Evolutionary conservation across 2,888 invertebrate species (phyloP), one percentile per base, ranked within the genome.

Genomic region (Dioctria linearis): DNA sequence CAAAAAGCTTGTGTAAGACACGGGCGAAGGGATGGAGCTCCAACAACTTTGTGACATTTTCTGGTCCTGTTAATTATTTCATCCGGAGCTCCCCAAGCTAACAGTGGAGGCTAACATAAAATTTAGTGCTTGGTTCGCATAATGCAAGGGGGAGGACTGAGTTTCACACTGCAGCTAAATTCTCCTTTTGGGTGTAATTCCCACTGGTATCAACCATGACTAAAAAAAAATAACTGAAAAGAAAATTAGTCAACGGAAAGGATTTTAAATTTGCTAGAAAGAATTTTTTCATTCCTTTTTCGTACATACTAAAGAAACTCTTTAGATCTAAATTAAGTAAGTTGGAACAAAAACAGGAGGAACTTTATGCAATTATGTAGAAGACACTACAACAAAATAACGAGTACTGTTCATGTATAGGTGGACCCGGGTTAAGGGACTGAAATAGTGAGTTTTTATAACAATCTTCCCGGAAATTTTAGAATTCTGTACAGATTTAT

Each of bases 121-220:
- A 73, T 73, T 73, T 73, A 73, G 73, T 73, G 73, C 73, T 73
- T 73, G 73, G 73, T 73, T 57, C 57, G 73, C 73, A 73, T 57
- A 73, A 73, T 73, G 73, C 57, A 57, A 51, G 73, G 59, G 54
- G 51, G 59, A 57, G 57, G 42, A 57, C 37, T 73, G 73, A 73
- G 59, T 73, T 73, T 73, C 42, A 87, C 86, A 85, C 85, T 85
- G 85, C 84, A 85, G 85, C 85, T 86, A 87, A 86, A 88, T 86
- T 87, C 85, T 86, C 84, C 87, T 86, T 87, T 86, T 85, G 88
- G 87, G 87, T 86, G 84, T 84, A 86, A 88, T 87, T 87, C 86
- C 84, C 84, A 84, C 83, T 85, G 85, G 85, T 85, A 86, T 66
- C 78, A 59, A 81, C 71, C 78, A 82, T 42, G 73, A 73, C 73